These are phyloP conservation scores for Morelia viridis DNA, from an alignment of 2,797 vertebrate genomes.

Conservation along the genomic window DNA sequence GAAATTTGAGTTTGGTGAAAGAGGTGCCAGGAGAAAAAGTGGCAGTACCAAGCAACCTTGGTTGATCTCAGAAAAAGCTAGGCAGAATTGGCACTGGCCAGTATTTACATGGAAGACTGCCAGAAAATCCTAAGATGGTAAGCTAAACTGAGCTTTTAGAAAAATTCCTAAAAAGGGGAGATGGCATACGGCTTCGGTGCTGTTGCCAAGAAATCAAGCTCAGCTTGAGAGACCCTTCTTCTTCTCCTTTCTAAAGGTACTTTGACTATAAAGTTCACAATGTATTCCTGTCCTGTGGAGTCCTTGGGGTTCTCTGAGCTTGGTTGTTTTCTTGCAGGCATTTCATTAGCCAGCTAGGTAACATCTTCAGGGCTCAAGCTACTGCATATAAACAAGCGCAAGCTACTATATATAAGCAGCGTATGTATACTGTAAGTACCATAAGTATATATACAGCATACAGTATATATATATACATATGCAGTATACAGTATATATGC, in stretches of 20 bases:
- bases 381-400: too few relatives aligned
- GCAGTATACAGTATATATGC: too few relatives aligned
- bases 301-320: too few relatives aligned
- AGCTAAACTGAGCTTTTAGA: neutral
- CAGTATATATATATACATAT: too few relatives aligned
- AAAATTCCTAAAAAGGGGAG: neutral
- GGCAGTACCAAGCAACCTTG: neutral
- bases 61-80: neutral
- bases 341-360: too few relatives aligned
- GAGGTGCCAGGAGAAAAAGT: neutral
- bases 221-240: neutral
- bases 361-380: too few relatives aligned
- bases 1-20: conserved; percentile 16
- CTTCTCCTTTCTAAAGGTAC: neutral
- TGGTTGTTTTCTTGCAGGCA: too few relatives aligned
- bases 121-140: neutral
- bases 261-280: conserved; percentile 57
- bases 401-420: too few relatives aligned
- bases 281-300: conserved; percentile 20
- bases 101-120: neutral
- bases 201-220: neutral
- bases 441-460: too few relatives aligned
- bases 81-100: neutral
- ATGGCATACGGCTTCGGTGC: neutral
- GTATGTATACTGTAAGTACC: too few relatives aligned